Conservation (phyloP, 1,140 invertebrate species). For the Penaeus vannamei region DNA sequence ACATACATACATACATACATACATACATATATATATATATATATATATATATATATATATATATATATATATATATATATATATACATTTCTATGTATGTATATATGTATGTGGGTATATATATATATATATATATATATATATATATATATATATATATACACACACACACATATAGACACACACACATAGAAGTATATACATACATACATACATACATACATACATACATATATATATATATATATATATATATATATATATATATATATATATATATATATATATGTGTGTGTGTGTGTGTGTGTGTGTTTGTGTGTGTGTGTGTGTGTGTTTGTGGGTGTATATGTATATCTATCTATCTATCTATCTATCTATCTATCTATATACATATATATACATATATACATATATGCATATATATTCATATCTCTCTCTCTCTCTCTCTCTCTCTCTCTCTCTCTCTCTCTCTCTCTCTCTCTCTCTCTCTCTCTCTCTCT, state of each 20-base stretch:
- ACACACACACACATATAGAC: not conserved
- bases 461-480: too few relatives aligned
- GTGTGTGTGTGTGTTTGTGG: not conserved
- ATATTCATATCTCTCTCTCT: too few relatives aligned
- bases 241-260: conserved; percentile 28
- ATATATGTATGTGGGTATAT: not conserved
- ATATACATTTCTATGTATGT: too few relatives aligned
- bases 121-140: conserved; percentile 17
- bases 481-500: too few relatives aligned
- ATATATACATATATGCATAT: not conserved
- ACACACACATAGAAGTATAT: not conserved
- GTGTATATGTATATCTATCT: not conserved
- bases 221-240: not conserved
- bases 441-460: not conserved
- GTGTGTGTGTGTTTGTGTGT: not conserved
- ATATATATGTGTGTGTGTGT: conserved; percentile 6
- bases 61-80: too few relatives aligned
- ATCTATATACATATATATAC: not conserved
- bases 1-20: not conserved
- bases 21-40: too few relatives aligned
- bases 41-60: too few relatives aligned
- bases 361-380: not conserved
- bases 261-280: conserved; percentile 33
- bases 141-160: not conserved
- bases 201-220: not conserved